Conservation (phyloP, 2,888 invertebrate genomes). For the Latheticus oryzae region DNA sequence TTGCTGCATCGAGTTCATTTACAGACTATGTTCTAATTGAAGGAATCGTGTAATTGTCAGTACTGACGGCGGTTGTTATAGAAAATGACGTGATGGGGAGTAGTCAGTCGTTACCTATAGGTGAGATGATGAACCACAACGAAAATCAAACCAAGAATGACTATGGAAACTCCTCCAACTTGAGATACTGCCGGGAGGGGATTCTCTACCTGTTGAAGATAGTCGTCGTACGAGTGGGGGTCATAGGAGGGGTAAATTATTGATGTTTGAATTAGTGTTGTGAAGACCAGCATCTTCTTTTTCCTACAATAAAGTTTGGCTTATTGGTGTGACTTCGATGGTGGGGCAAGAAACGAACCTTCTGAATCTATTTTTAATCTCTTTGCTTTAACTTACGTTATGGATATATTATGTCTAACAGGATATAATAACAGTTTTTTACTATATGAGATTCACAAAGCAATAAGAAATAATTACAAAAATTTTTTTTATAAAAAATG, state of each 20-base stretch:
- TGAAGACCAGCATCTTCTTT: slow-evolving; percentile 59
- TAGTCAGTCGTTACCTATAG: slow-evolving; percentile 12
- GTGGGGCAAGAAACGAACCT: slow-evolving; percentile 52
- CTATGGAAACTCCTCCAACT: slow-evolving; percentile 61
- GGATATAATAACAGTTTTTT: no score
- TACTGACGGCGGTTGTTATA: slow-evolving; percentile 20
- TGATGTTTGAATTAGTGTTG: slow-evolving; percentile 64
- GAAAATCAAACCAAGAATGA: slow-evolving; percentile 61
- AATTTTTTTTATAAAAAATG: no score
- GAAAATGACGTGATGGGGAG: slow-evolving; percentile 38
- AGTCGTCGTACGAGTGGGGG: slow-evolving; percentile 49
- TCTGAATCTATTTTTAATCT: slow-evolving; percentile 48
- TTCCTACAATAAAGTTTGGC: slow-evolving; percentile 61
- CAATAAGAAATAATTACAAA: no score
- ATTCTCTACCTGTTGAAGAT: slow-evolving; percentile 62
- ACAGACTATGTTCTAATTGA: slow-evolving; percentile 43
- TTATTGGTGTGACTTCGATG: slow-evolving; percentile 60
- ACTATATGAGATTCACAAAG: no score
- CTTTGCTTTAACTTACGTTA: slow-evolving; percentile 41
- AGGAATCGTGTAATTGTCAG: slow-evolving; percentile 27
- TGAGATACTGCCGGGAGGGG: slow-evolving; percentile 59
- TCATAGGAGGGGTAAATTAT: slow-evolving; percentile 61
- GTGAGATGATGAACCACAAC: slow-evolving; percentile 45
- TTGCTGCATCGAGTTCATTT: slow-evolving; percentile 48
- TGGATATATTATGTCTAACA: no score